Base-by-base conservation (phyloP, 2,113 vertebrate species). In the Pachycephala philippinensis region DNA sequence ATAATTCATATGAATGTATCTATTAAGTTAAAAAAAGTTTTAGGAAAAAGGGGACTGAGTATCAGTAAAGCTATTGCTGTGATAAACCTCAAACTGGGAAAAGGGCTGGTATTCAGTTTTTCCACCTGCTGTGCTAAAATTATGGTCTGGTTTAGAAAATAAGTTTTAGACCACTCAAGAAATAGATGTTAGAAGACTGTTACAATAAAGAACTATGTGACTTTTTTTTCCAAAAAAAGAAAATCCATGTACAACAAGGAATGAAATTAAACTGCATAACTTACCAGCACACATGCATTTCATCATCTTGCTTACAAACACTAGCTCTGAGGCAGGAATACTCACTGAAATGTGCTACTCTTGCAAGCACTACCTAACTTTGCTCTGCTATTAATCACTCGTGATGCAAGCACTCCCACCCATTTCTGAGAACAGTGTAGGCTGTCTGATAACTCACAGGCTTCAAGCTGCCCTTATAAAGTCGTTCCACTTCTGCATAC, bases 321-420 rank as follows among this genome's bases (percentile, higher is more conserved):
- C 40, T 11, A 79, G 65, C 31, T 83, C 74, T 33, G 47, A 97
- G 77, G 78, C 81, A 59, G 93, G 53, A 91, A 61, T 12, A 57
- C 35, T 72, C 90, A 80, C 69, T 89, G 84, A 95, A 96, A 89
- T 18, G 11, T 57, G 52, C 84, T 74, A 44, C 52, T 68, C 74
- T 89, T 91, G 91, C 76, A 91, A 91, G 95, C 71, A 90, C 93
- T 94, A 94, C 94, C 96, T 97, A 96, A 96, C 96, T 94, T 93
- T 93, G 94, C 90, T 95, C 86, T 91, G 89, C 54, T 96, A 95
- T 97, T 90, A 96, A 96, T 97, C 97, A 97, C 81, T 75, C 80
- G 87, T 99, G 99, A 98, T 98, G 98, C 98, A 99, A 98, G 94
- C 42, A 97, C 97, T 97, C 99, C 99, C 99, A 98, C 98, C 98